Conservation (phyloP, 2,113 vertebrate species). For the Nyctereutes procyonoides region DNA sequence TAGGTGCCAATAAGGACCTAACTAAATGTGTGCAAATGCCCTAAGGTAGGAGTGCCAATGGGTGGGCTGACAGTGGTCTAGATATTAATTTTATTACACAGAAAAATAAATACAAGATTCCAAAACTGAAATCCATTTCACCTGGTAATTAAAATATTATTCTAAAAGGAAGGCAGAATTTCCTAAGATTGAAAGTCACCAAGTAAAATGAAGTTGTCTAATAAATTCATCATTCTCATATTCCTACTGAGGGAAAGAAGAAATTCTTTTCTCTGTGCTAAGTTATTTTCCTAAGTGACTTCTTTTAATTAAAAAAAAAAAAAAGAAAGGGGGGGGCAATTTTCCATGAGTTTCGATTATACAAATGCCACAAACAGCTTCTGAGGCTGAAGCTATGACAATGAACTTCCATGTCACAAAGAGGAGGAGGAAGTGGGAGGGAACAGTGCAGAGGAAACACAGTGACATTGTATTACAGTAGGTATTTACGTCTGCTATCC, state of each 20-base stretch:
- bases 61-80: conserved; percentile 73
- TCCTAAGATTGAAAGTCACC: conserved; percentile 62
- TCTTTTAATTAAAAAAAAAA: conserved; percentile 59
- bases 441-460: conserved; percentile 83
- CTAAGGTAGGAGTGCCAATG: conserved; percentile 72
- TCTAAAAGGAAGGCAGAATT: conserved; percentile 40
- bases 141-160: conserved; percentile 78
- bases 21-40: conserved; percentile 70
- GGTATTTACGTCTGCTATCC: conserved; percentile 95
- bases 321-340: neutral
- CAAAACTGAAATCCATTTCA: conserved; percentile 78
- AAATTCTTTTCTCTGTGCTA: conserved; percentile 78
- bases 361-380: conserved; percentile 83
- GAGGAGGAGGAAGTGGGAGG: conserved; percentile 63
- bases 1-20: conserved; percentile 72
- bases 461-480: conserved; percentile 92
- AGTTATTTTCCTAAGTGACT: conserved; percentile 67
- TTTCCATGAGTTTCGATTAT: conserved; percentile 79
- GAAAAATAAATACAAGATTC: conserved; percentile 84
- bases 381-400: conserved; percentile 82
- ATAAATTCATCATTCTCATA: conserved; percentile 76
- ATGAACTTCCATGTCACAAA: conserved; percentile 80
- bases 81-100: conserved; percentile 75
- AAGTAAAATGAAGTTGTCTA: conserved; percentile 73
- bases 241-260: conserved; percentile 66